Evolutionary conservation across 2,797 vertebrate species (phyloP), one percentile per base, ranked within the genome.

Genomic region (Sibirionetta formosa): DNA sequence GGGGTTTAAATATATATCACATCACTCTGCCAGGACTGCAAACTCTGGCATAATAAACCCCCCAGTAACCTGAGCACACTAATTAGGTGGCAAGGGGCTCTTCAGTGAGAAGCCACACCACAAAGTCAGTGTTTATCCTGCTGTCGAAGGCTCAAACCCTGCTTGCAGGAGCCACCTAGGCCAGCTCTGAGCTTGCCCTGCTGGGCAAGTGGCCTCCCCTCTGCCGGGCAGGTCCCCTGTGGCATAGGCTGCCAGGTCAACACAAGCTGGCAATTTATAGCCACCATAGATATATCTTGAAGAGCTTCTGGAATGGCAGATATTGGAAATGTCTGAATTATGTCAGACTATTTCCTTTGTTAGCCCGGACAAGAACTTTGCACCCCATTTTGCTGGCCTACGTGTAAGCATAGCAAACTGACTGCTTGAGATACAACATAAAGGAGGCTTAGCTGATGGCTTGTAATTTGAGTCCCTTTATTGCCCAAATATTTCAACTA

Each of bases 1-100:
- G 11, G 88, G 48, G 23, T 75, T 96, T 90, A 86, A 93, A 94
- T 68, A 77, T 78, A 85, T 42, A 86, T 84, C 73, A 90, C 91
- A 82, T 60, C 53, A 36, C 44, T 70, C 58, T 68, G 26, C 33
- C 71, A 90, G 83, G 26, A 82, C 23, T 64, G 48, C 73, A 93
- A 84, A 53, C n/a, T 57, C 63, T 24, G 36, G 11, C 4, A 0
- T 70, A 71, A 76, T 53, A 65, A 70, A 94, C 80, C 71, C 69
- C 64, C 31, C 36, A 77, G 58, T 13, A 84, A 90, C 40, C 35
- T 53, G 4, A 3, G 2, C 24, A 26, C 23, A 56, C 56, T 46
- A 84, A 31, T 50, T 14, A 64, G 73, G 33, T 50, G 24, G 18
- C 73, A 56, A 29, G 26, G 19, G 58, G 68, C 11, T 26, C 29